Percentiles rank a stretch among this genome's conserved stretches.
Conservation (phyloP, 2,888 invertebrate species). For the Andrena praecox region DNA sequence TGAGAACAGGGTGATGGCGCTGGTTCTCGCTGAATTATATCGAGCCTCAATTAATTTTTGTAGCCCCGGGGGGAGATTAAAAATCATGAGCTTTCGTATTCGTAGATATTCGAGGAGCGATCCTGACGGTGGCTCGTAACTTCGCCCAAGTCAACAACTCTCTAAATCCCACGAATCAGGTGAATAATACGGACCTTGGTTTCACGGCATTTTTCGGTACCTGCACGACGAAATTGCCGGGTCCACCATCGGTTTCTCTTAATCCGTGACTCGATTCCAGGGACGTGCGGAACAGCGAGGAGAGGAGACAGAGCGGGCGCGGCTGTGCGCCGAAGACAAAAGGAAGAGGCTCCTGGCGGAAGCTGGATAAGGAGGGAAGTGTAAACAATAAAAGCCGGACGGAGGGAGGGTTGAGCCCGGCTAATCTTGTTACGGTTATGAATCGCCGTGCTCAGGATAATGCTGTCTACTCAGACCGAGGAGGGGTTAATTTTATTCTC, state of each 20-base stretch:
- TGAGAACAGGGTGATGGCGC: no score
- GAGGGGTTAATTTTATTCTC: conserved; percentile 73
- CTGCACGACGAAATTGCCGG: background rate
- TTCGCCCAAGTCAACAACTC: no score
- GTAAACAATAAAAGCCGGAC: conserved; percentile 79
- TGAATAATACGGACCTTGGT: no score
- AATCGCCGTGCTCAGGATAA: conserved; percentile 76
- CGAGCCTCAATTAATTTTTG: conserved; percentile 2
- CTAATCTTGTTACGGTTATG: conserved; percentile 81
- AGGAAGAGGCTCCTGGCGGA: conserved; percentile 42
- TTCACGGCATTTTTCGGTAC: background rate
- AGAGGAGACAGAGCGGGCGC: conserved; percentile 20
- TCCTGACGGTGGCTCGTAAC: no score
- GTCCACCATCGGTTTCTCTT: conserved; percentile 37
- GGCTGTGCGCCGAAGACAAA: conserved; percentile 36
- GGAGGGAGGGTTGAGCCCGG: conserved; percentile 62
- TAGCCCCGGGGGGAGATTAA: background rate
- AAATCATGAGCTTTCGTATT: background rate
- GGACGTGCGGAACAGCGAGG: background rate
- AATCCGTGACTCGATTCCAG: conserved; percentile 38
- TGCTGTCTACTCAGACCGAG: conserved; percentile 72
- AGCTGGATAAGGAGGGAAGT: conserved; percentile 72
- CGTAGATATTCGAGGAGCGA: no score
- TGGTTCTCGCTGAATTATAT: background rate
- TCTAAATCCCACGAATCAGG: no score